Evolutionary conservation across 2,797 vertebrate species (phyloP), one percentile per base, ranked within the genome.

Genomic region (Crypturellus tataupa): DNA sequence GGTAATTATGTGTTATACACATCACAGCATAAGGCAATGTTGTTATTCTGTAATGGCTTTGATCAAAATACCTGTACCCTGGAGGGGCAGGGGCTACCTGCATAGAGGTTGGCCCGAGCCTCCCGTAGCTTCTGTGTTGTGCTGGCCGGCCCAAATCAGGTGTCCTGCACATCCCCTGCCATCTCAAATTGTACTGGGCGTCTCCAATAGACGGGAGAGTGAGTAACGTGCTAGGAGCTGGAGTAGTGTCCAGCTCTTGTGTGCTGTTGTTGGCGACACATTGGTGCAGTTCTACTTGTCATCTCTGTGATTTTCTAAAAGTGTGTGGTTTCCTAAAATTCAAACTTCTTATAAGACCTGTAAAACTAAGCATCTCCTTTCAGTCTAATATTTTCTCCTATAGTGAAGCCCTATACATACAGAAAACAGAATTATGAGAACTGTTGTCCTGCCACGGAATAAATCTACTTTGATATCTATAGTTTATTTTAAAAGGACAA

Each of bases 281-380:
- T 35, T 40, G 35, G 4, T 24, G 9, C 18, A 40, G 10, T 17
- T 80, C 20, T 47, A 35, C 2, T 78, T 0, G 0, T 8, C 27
- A 68, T 83, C 47, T 68, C 47, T 37, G 1, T 24, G 23, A 15
- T 79, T 53, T 76, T 65, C 31, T 59, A 12, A 64, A 80, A 42
- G 15, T 20, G 39, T 25, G 20, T 4, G 18, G 46, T 76, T 80
- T 79, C 23, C 65, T 80, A 11, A 87, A 72, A 23, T 12, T 82
- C 23, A 67, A 85, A 63, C 11, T 82, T 80, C 12, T 58, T 64
- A 42, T 25, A 67, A 37, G 69, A 40, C 23, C n/a, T 70, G 14
- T 70, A 44, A 78, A 82, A 46, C 65, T 82, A 69, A 77, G 33
- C 25, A 79, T 84, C 19, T 40, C 12, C 19, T 62, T 82, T 29